phyloP scores from a whole-genome alignment of 2,113 vertebrate species.

The Phoenicopterus ruber region DNA sequence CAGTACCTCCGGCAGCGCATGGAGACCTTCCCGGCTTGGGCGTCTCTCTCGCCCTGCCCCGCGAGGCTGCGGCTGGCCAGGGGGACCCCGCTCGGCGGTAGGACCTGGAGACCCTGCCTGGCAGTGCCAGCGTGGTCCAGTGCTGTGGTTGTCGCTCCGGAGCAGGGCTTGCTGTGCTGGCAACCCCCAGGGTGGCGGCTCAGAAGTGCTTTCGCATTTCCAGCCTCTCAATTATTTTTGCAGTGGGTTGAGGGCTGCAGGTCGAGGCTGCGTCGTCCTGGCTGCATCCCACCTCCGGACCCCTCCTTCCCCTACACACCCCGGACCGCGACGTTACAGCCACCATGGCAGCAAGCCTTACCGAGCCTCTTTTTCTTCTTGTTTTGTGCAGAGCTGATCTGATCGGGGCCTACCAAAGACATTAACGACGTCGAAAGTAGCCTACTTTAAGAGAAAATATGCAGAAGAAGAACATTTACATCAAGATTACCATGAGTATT shows the following conservation, averaged over 20 bases:
- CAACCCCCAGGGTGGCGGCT: background rate
- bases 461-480: conserved; percentile 99
- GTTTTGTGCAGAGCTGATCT: conserved; percentile 69
- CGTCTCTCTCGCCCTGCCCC: background rate
- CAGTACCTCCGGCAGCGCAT: fast-evolving
- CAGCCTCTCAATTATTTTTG: background rate
- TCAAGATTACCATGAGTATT: conserved; percentile 90
- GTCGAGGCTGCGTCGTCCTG: background rate
- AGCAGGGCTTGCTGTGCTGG: background rate
- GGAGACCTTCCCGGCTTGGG: fast-evolving
- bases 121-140: background rate
- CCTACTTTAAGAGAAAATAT: conserved; percentile 99
- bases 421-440: conserved; percentile 99
- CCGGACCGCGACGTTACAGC: fast-evolving
- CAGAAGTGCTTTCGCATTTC: background rate
- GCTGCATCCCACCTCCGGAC: background rate
- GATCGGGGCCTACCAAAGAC: conserved; percentile 67
- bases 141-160: background rate
- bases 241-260: background rate
- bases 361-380: background rate
- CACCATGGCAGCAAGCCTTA: background rate
- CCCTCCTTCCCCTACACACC: background rate
- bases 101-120: background rate
- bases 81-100: background rate
- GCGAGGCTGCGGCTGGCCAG: background rate